phyloP scores from a whole-genome alignment of 1,140 invertebrate genomes.

The Parapsyche elsis region DNA sequence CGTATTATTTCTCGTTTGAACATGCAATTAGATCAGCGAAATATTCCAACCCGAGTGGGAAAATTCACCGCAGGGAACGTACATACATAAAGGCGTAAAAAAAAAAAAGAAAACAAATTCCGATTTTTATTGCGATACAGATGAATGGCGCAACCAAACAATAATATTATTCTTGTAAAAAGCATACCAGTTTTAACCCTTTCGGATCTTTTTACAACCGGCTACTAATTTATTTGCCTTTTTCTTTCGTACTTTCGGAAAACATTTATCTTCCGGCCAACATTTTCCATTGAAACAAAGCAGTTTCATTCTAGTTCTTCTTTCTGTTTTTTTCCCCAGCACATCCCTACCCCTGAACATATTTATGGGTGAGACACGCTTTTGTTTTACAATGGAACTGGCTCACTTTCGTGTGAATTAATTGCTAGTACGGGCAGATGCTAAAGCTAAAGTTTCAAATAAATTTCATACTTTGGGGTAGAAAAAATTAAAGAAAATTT shows the following conservation, averaged over 20 bases:
- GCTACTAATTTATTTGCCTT: slow-evolving; percentile 19
- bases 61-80: no score
- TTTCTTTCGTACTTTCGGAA: slow-evolving; percentile 29
- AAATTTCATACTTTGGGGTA: no score
- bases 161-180: slow-evolving; percentile 31
- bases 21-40: no score
- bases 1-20: no score
- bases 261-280: slow-evolving; percentile 24
- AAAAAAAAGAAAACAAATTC: no score
- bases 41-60: no score
- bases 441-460: no score
- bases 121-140: neutral
- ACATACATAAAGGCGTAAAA: no score
- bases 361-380: neutral
- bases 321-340: neutral
- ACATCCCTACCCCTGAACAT: neutral
- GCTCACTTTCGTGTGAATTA: neutral
- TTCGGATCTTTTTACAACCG: slow-evolving; percentile 19
- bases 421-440: neutral
- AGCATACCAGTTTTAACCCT: slow-evolving; percentile 25
- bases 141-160: neutral
- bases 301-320: slow-evolving; percentile 22
- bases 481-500: no score
- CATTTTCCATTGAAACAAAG: slow-evolving; percentile 28
- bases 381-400: neutral